Conservation (phyloP, 2,888 invertebrate genomes). For the Pedicia rivosa region DNA sequence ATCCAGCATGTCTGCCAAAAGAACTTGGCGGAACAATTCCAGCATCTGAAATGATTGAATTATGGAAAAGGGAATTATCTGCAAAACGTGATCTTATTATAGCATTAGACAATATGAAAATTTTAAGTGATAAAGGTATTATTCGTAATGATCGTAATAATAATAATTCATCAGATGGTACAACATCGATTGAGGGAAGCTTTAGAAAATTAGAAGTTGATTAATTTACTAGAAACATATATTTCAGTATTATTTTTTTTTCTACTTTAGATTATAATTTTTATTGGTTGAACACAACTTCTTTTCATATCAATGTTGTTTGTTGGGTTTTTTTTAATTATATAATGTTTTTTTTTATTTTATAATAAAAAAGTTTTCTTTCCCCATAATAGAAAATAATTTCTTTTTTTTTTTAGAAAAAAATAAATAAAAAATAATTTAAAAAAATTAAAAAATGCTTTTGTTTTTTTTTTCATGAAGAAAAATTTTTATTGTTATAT, state of each 20-base stretch:
- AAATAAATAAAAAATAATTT: too few relatives aligned
- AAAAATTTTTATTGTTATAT: too few relatives aligned
- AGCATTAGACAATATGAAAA: slow-evolving; percentile 44
- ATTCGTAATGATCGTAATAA: slow-evolving; percentile 25
- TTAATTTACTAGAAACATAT: slow-evolving; percentile 18
- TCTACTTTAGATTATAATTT: neutral
- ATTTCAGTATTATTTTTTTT: neutral
- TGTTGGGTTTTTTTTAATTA: too few relatives aligned
- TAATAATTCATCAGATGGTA: slow-evolving; percentile 19
- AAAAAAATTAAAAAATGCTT: too few relatives aligned
- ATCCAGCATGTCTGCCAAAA: slow-evolving; percentile 46
- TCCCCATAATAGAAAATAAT: neutral
- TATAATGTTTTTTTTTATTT: too few relatives aligned
- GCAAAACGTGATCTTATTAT: slow-evolving; percentile 41
- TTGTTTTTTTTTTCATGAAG: too few relatives aligned
- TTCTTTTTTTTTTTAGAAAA: neutral
- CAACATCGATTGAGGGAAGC: slow-evolving; percentile 37
- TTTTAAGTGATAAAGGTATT: slow-evolving; percentile 46
- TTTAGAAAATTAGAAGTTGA: slow-evolving; percentile 56
- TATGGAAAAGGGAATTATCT: slow-evolving; percentile 45
- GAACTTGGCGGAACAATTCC: slow-evolving; percentile 58
- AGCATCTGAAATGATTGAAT: slow-evolving; percentile 50
- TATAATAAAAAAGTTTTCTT: too few relatives aligned
- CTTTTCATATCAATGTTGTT: too few relatives aligned
- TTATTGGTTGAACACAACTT: too few relatives aligned